Base-by-base conservation (phyloP, 2,797 vertebrate genomes). In the Mareca penelope region DNA sequence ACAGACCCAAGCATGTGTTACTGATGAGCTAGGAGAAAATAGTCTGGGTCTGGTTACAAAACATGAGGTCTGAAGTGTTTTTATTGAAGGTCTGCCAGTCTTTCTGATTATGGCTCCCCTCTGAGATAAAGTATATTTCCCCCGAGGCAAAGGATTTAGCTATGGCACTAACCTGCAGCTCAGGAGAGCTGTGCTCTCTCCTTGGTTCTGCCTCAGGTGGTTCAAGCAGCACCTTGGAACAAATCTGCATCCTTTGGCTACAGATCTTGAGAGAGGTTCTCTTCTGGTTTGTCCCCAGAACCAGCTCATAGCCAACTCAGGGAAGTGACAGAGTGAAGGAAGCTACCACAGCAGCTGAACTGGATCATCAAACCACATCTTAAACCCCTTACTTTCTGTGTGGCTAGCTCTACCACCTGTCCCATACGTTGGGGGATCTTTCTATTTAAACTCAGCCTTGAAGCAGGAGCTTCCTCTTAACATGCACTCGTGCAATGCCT, bases 11-110 rank as follows among this genome's bases (percentile, higher is more conserved):
- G 35, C 48, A 65, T 48, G 35, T 69, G n/a, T 81, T 91, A 84
- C 70, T 82, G 85, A 95, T 80, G 68, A 93, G 22, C 16, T 61
- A 67, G 40, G 29, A 87, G 60, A 87, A 90, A 92, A 90, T 75
- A 10, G 92, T 77, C 57, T 75, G 69, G 24, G 48, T 75, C 59
- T 80, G 63, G 35, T 80, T 71, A 88, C 19, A 82, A 82, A 89
- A 93, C 18, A 16, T 2, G 2, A 69, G 28, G 23, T 64, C 80
- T 92, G 85, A 57, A 89, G 88, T 61, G 52, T 50, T 85, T 91
- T 83, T 88, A 14, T 69, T 80, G 44, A 83, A 93, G 40, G 50
- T 55, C 69, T 82, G 60, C 16, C 64, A 87, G 83, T 67, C 12
- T 73, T 90, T 81, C 48, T 64, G 40, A 78, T 85, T 85, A 80